Conservation (phyloP, 2,797 vertebrate genomes). For the Myotis myotis region DNA sequence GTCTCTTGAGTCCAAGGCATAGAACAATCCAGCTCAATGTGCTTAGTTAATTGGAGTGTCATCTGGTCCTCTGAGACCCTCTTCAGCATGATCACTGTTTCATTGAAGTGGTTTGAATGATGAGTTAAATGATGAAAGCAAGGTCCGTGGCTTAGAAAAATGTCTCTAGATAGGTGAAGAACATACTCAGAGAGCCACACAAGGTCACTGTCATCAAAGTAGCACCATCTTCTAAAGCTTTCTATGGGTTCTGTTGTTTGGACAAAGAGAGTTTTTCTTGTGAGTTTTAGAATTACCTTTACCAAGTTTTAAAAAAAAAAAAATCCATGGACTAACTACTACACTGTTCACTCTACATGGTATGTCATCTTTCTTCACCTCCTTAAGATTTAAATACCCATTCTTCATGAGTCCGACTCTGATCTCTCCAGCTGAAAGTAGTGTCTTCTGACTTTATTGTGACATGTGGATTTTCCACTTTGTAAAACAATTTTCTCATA, state of each 20-base stretch:
- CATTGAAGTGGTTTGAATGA: conserved; percentile 83
- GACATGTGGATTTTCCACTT: not conserved
- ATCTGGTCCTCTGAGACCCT: conserved; percentile 77
- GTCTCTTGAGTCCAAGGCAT: conserved; percentile 58
- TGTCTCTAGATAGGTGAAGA: conserved; percentile 76
- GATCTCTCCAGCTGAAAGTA: not conserved
- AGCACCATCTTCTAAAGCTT: conserved; percentile 58
- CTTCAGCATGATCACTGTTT: conserved; percentile 72
- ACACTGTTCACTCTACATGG: not conserved
- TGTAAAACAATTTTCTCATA: not conserved
- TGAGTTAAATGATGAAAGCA: conserved; percentile 83
- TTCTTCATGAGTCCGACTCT: not conserved
- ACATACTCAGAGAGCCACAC: conserved; percentile 62
- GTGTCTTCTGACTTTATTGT: not conserved
- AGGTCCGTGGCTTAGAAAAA: conserved; percentile 74
- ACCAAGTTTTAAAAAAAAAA: not conserved
- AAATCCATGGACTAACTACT: not conserved
- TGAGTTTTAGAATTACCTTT: conserved; percentile 64
- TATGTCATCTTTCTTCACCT: not conserved
- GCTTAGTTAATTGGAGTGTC: conserved; percentile 84
- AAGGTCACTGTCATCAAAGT: conserved; percentile 79
- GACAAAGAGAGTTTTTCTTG: conserved; percentile 62
- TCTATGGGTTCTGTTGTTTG: conserved; percentile 57
- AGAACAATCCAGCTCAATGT: conserved; percentile 70
- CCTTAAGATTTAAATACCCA: not conserved